These are phyloP conservation scores for Decapterus maruadsi DNA, from an alignment of 2,797 vertebrate species.

Conservation along the genomic window DNA sequence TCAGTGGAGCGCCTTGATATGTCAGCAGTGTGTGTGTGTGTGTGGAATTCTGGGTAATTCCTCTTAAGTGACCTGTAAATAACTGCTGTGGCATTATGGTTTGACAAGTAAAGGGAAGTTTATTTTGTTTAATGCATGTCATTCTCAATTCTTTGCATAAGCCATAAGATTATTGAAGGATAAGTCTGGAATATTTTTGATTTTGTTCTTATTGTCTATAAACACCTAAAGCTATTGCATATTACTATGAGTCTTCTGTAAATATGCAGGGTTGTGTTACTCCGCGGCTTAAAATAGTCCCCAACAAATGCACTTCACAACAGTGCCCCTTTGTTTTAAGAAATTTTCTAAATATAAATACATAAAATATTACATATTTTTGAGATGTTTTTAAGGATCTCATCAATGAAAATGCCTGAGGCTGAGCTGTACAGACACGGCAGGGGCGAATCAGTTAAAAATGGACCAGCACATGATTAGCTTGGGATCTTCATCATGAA, in stretches of 20 bases:
- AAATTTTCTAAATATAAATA: background rate
- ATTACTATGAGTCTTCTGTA: background rate
- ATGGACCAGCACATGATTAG: background rate
- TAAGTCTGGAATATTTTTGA: background rate
- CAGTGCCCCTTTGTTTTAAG: background rate
- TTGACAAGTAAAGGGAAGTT: background rate
- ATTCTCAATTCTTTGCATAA: background rate
- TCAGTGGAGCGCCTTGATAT: conserved; percentile 34
- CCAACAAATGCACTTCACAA: background rate
- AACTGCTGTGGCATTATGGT: conserved; percentile 17
- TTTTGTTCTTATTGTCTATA: background rate
- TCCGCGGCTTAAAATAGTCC: background rate
- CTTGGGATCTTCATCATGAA: background rate
- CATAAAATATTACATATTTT: no score
- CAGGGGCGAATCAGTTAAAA: background rate
- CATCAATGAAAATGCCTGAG: background rate
- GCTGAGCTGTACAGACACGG: background rate
- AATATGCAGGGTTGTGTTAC: background rate
- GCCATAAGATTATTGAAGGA: background rate
- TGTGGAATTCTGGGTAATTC: conserved; percentile 52
- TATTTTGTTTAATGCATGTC: background rate
- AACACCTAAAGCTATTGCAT: no score
- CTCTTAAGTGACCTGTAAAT: conserved; percentile 41
- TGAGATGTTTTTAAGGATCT: background rate
- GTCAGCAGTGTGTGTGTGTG: conserved; percentile 15